A percentile compares a stretch with the other conserved stretches of the same genome.
Conservation (phyloP, 2,113 vertebrate genomes). For the pig (Sus scrofa) region T2T-Sscrofa CM000817.6:114728001-114728500, state of each 20-base stretch:
- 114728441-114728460: neutral
- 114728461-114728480: neutral
- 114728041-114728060: too few relatives aligned
- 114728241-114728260: constrained; percentile 23
- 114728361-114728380: neutral
- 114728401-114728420: neutral
- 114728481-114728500: neutral
- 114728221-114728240: constrained; percentile 9
- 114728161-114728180: too few relatives aligned
- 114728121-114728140: too few relatives aligned
- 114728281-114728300: neutral
- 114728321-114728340: neutral
- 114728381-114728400: neutral
- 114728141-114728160: too few relatives aligned
- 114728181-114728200: too few relatives aligned
- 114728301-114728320: neutral
- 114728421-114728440: neutral
- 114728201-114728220: neutral
- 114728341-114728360: neutral
- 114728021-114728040: too few relatives aligned
- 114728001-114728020: too few relatives aligned
- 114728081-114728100: too few relatives aligned
- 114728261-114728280: neutral
- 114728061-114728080: too few relatives aligned
- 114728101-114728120: too few relatives aligned